Conservation (phyloP, 2,888 invertebrate genomes). For the Rhamphomyia laevipes region DNA sequence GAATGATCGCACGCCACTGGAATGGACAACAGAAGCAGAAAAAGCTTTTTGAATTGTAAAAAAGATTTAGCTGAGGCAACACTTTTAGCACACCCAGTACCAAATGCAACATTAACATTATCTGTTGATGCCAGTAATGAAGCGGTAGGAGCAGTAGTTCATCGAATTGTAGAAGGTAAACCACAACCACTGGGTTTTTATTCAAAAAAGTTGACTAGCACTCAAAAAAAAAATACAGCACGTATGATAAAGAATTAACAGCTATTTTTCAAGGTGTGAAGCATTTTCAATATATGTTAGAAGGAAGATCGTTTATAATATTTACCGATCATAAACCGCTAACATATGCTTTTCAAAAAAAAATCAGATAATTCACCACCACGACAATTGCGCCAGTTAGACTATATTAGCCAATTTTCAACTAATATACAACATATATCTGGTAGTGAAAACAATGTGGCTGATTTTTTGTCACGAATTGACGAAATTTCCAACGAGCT, state of each 20-base stretch:
- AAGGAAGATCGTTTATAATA: slow-evolving; percentile 9
- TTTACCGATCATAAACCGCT: slow-evolving; percentile 12
- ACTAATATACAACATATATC: slow-evolving; percentile 9
- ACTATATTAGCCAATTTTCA: slow-evolving; percentile 7
- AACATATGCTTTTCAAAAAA: slow-evolving; percentile 19
- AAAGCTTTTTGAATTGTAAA: slow-evolving; percentile 13
- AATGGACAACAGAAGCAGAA: slow-evolving; percentile 1
- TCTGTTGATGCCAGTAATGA: slow-evolving; percentile 12
- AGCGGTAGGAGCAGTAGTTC: slow-evolving; percentile 11
- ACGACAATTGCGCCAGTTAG: slow-evolving; percentile 22
- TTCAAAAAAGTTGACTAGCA: slow-evolving; percentile 22
- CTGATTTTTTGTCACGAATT: slow-evolving; percentile 5
- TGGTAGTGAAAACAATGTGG: slow-evolving; percentile 5
- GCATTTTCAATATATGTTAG: slow-evolving; percentile 14
- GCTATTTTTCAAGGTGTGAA: slow-evolving; percentile 28
- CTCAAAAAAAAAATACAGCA: slow-evolving; percentile 25
- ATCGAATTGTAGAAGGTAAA: slow-evolving; percentile 9
- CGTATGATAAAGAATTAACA: slow-evolving; percentile 30
- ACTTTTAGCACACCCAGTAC: slow-evolving; percentile 4
- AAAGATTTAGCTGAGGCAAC: slow-evolving; percentile 8
- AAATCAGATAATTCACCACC: too few relatives aligned
- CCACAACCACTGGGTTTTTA: slow-evolving; percentile 18
- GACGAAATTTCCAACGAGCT: background rate
- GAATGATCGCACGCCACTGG: slow-evolving; percentile 11
- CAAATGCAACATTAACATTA: slow-evolving; percentile 4